Conservation (phyloP, 1,140 invertebrate genomes). For the Mycetomoellerius zeteki region DNA sequence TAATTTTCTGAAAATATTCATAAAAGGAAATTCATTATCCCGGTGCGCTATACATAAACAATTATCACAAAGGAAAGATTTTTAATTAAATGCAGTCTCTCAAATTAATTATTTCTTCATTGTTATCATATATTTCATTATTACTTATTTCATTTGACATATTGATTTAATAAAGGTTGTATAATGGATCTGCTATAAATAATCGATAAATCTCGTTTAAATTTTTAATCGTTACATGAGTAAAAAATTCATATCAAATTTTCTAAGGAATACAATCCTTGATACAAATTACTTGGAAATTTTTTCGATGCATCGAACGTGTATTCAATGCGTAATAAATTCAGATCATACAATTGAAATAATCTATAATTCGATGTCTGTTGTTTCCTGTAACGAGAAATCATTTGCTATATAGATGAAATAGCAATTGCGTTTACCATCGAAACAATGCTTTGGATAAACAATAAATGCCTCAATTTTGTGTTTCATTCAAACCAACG, state of each 20-base stretch:
- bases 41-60: background rate
- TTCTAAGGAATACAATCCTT: background rate
- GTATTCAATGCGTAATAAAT: background rate
- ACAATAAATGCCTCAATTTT: slow-evolving; percentile 38
- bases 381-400: slow-evolving; percentile 31
- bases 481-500: slow-evolving; percentile 21
- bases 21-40: background rate
- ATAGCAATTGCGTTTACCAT: slow-evolving; percentile 34
- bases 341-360: background rate
- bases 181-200: background rate
- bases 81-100: slow-evolving; percentile 11
- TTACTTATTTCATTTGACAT: background rate
- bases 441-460: slow-evolving; percentile 25
- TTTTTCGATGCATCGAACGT: background rate
- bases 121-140: background rate
- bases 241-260: background rate
- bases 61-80: background rate
- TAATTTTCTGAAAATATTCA: slow-evolving; percentile 33
- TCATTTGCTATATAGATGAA: slow-evolving; percentile 17
- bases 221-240: background rate
- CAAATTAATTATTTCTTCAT: slow-evolving; percentile 6
- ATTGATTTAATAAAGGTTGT: background rate
- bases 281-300: background rate
- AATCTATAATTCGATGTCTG: background rate
- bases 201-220: background rate